A percentile compares a stretch with the other conserved stretches of the same genome.
phyloP scores from a whole-genome alignment of 2,888 invertebrate species.

The Hemicrepidius hirtus region DNA sequence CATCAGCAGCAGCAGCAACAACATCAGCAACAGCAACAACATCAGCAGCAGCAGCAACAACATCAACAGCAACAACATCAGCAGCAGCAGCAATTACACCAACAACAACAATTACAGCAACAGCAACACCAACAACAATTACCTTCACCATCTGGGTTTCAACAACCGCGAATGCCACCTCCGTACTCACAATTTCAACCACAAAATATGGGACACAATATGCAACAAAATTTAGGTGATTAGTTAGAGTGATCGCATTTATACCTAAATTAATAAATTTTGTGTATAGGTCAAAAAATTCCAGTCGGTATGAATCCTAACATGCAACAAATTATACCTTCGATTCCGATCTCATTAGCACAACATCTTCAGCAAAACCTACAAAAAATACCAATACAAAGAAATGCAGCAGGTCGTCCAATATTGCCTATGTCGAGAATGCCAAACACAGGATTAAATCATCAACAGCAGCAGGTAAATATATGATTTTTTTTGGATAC shows the following conservation, averaged over 20 bases:
- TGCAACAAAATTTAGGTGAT: slow-evolving; percentile 52
- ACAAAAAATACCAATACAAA: slow-evolving; percentile 52
- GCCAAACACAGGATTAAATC: slow-evolving; percentile 49
- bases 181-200: slow-evolving; percentile 66
- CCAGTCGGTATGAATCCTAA: slow-evolving; percentile 62
- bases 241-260: too few species aligned
- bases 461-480: slow-evolving; percentile 54
- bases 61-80: slow-evolving; percentile 64
- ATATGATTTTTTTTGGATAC: not conserved
- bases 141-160: slow-evolving; percentile 63
- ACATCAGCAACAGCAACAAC: slow-evolving; percentile 66
- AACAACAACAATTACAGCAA: slow-evolving; percentile 62
- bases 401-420: slow-evolving; percentile 44
- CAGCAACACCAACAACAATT: slow-evolving; percentile 62
- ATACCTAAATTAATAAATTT: too few species aligned
- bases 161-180: slow-evolving; percentile 70
- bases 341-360: slow-evolving; percentile 55
- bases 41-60: slow-evolving; percentile 66
- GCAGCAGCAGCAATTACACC: slow-evolving; percentile 66
- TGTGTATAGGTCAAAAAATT: slow-evolving; percentile 61
- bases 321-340: slow-evolving; percentile 39
- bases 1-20: slow-evolving; percentile 63
- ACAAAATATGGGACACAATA: slow-evolving; percentile 41
- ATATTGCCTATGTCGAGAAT: slow-evolving; percentile 49
- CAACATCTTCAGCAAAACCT: slow-evolving; percentile 55